Percentiles rank a stretch among this genome's conserved stretches.
Conservation (phyloP, 1,140 invertebrate species). For the Drosophila baimaii region DNA sequence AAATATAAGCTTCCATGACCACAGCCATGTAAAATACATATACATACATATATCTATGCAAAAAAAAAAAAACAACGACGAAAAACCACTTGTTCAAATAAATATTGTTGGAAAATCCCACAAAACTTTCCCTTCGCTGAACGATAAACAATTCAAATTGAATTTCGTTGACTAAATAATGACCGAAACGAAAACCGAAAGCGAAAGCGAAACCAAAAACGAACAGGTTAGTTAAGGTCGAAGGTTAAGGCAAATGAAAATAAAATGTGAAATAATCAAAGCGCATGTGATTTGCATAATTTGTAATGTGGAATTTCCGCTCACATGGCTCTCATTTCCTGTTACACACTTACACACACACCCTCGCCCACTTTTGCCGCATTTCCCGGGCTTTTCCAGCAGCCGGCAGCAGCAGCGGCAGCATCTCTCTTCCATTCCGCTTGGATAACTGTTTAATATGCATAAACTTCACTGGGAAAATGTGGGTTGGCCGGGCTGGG, state of each 20-base stretch:
- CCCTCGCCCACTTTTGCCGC: conserved; percentile 6
- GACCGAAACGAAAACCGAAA: conserved; percentile 7
- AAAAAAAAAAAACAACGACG: too few relatives aligned
- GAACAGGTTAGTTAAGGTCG: conserved; percentile 27
- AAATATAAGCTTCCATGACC: not conserved
- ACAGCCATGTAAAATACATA: too few relatives aligned
- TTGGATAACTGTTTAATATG: conserved; percentile 76
- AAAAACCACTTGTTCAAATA: conserved; percentile 9
- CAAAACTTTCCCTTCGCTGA: conserved; percentile 9
- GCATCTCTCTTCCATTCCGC: conserved; percentile 48
- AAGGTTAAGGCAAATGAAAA: conserved; percentile 48
- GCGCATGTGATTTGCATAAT: conserved; percentile 76
- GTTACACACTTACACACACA: conserved; percentile 50
- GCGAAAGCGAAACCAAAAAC: not conserved
- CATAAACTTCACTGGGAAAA: conserved; percentile 64
- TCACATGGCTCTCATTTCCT: conserved; percentile 77
- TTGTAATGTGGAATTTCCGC: conserved; percentile 77
- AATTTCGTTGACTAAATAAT: conserved; percentile 41
- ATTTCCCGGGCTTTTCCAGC: conserved; percentile 1
- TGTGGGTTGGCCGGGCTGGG: not conserved
- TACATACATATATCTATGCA: too few relatives aligned
- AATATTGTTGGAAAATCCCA: not conserved
- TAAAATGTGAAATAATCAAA: conserved; percentile 75
- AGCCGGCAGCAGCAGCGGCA: conserved; percentile 9
- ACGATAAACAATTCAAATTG: conserved; percentile 44